These are phyloP conservation scores for Eleutherodactylus coqui DNA, from an alignment of 2,797 vertebrate species.

Conservation along the genomic window DNA sequence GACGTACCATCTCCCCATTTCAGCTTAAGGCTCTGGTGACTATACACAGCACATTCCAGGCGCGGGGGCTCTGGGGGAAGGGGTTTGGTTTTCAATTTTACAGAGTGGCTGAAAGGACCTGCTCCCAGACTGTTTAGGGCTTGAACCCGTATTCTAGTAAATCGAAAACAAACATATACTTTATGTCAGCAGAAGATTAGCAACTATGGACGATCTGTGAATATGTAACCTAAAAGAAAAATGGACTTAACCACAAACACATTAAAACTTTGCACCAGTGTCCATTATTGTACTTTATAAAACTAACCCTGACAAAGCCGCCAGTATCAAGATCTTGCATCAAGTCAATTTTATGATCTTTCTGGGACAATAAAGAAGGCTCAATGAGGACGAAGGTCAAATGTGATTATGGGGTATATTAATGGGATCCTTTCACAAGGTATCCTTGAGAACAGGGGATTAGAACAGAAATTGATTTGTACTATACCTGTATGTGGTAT, in stretches of 20 bases:
- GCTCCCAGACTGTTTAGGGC: constrained; percentile 94
- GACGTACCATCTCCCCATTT: constrained; percentile 94
- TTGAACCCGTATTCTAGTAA: constrained; percentile 92
- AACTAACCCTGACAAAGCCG: too few species aligned
- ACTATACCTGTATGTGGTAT: constrained; percentile 94
- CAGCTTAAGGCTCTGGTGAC: constrained; percentile 96
- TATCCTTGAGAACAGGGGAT: not conserved
- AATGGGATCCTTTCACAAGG: not conserved
- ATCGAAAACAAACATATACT: not conserved
- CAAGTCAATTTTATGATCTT: too few species aligned
- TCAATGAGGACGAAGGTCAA: too few species aligned
- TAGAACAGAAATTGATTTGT: not conserved
- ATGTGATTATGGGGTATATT: too few species aligned
- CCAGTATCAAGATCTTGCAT: too few species aligned
- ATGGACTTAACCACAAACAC: too few species aligned
- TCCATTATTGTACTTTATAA: too few species aligned
- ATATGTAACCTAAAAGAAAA: too few species aligned
- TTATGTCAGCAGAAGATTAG: not conserved
- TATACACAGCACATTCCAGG: constrained; percentile 93
- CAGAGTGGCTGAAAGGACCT: constrained; percentile 94
- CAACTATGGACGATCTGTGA: not conserved
- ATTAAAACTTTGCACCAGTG: too few species aligned
- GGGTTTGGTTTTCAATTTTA: constrained; percentile 97
- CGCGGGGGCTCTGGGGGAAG: constrained; percentile 93
- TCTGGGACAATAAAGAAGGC: too few species aligned